Evolutionary conservation across 1,140 invertebrate species (phyloP).

Genomic region (Bacillus rossius): DNA sequence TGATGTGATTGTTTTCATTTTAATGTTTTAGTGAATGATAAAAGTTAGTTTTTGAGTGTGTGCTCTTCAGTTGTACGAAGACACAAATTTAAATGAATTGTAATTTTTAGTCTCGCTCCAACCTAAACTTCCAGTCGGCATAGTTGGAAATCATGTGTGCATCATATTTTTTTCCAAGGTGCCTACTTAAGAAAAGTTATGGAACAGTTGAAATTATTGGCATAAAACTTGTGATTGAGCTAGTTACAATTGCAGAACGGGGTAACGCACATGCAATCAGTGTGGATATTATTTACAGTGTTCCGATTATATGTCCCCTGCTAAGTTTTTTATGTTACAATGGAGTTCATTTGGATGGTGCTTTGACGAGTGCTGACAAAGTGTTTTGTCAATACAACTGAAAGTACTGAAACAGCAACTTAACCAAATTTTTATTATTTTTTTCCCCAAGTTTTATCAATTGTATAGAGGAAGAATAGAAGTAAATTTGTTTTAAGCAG

Average conservation of each 20-base stretch:
- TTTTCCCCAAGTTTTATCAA: too few relatives aligned
- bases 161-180: constrained; percentile 7
- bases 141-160: not conserved
- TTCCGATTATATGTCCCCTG: too few relatives aligned
- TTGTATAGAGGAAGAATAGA: too few relatives aligned
- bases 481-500: too few relatives aligned
- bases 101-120: not conserved
- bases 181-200: constrained; percentile 6
- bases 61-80: not conserved
- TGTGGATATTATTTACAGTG: not conserved
- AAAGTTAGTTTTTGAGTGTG: not conserved
- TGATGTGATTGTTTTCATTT: not conserved
- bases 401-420: too few relatives aligned
- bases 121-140: constrained; percentile 1
- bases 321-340: too few relatives aligned
- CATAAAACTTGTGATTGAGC: not conserved
- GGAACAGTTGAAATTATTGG: not conserved
- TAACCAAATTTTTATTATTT: too few relatives aligned
- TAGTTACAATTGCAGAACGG: not conserved
- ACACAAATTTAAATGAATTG: not conserved
- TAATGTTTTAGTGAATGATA: not conserved
- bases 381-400: too few relatives aligned
- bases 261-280: constrained; percentile 6
- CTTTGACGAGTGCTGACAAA: too few relatives aligned
- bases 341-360: too few relatives aligned